Percentiles rank a stretch among this genome's conserved stretches.
phyloP scores from a whole-genome alignment of 2,797 vertebrate genomes.

The Pantherophis alleghaniensis region DNA sequence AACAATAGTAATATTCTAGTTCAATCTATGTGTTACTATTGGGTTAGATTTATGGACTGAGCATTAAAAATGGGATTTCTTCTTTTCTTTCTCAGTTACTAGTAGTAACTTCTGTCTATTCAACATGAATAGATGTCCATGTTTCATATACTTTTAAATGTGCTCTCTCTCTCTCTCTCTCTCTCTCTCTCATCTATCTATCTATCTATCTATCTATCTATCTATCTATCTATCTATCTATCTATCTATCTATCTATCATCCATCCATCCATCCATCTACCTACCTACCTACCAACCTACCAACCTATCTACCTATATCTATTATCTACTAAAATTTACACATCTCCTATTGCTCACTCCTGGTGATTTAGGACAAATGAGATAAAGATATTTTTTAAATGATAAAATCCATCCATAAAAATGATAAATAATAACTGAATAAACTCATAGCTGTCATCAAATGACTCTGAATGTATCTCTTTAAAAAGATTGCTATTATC shows the following conservation, averaged over 20 bases:
- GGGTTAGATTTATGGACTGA: background rate
- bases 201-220: no score
- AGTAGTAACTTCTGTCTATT: background rate
- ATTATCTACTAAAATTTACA: background rate
- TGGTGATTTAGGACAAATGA: background rate
- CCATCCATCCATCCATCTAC: no score
- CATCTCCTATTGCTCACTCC: background rate
- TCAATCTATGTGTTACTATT: background rate
- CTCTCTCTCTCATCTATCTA: no score
- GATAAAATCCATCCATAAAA: background rate
- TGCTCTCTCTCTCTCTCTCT: no score
- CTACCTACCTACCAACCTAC: no score
- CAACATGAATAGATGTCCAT: background rate
- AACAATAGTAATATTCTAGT: background rate
- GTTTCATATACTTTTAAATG: background rate
- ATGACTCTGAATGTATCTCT: no score
- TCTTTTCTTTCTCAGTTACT: background rate
- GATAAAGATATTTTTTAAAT: background rate
- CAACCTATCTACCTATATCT: no score
- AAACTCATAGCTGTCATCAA: background rate
- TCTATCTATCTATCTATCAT: no score
- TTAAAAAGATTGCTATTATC: background rate
- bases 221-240: no score
- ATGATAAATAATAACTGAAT: background rate
- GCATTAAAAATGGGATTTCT: background rate